Percentiles rank a stretch among this genome's conserved stretches.
phyloP scores from a whole-genome alignment of 2,113 vertebrate species.

The Acinonyx jubatus region DNA sequence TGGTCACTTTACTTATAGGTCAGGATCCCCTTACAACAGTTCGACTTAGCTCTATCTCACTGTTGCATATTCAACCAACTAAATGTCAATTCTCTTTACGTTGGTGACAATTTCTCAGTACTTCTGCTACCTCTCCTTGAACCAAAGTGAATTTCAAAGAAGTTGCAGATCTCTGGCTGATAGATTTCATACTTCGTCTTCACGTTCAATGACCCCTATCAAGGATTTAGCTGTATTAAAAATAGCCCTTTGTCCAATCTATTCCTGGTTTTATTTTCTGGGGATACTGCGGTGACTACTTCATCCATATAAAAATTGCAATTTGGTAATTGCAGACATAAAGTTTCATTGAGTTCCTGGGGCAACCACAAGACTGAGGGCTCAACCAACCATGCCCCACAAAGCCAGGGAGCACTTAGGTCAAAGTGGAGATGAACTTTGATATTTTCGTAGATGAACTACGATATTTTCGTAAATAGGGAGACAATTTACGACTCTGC shows the following conservation, averaged over 20 bases:
- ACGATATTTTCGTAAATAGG: fast-evolving
- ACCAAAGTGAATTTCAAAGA: background rate
- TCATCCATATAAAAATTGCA: background rate
- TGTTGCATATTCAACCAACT: background rate
- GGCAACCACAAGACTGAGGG: background rate
- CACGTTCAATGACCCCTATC: background rate
- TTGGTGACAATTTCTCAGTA: background rate
- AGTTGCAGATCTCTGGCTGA: background rate
- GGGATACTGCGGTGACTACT: no score
- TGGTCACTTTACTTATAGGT: background rate
- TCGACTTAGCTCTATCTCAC: background rate
- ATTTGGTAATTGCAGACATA: background rate
- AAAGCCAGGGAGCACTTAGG: background rate
- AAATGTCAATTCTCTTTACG: background rate
- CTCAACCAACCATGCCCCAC: no score
- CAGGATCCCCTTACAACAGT: background rate
- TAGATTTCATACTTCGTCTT: background rate
- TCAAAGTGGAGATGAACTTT: background rate
- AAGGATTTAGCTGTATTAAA: background rate
- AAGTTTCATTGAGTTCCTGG: background rate
- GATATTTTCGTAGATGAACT: no score
- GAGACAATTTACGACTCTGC: background rate
- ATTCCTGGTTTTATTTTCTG: background rate
- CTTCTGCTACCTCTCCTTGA: background rate
- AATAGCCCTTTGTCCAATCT: background rate